Base-by-base conservation (phyloP, 2,888 invertebrate species). In the Epirrhoe alternata region DNA sequence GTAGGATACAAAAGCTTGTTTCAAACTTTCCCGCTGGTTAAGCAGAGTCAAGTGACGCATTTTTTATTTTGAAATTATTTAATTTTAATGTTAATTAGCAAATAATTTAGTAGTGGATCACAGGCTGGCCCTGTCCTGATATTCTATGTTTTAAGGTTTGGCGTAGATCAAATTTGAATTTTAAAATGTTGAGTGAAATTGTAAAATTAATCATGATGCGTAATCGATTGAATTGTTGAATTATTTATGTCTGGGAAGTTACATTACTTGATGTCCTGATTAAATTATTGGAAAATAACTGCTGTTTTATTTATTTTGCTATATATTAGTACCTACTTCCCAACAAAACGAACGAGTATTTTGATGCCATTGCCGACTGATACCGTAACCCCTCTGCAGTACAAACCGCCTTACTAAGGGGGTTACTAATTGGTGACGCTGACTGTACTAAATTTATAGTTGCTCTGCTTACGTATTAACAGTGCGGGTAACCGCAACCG, bases 181-280 rank as follows among this genome's bases (percentile, higher is more conserved):
- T 77, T 77, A 78, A 78, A 69, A 69, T 70, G 77, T 69, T 78
- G 81, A 79, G 69, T 59, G 64, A 77, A 64, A 73, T 74, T 75
- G 73, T 75, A 74, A 77, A 75, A 81, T 77, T 76, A 77, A 66
- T 80, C 77, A 80, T 70, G 68, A 65, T 51, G 81, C 47, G 14
- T 90, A 89, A 88, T 88, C 89, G 78, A 87, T 87, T 86, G 85
- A 90, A 88, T 85, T 90, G 90, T 92, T 90, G 88, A 86, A 89
- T 88, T 88, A 89, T 90, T 89, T 89, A 87, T 90, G 88, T 89
- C 90, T 86, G 90, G 85, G 86, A 87, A 88, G 89, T 89, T 92
- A 86, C 86, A 89, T 88, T 88, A 89, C 86, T 91, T 90, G 88
- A 88, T 90, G 91, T 92, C 92, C 89, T 87, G 88, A 92, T 88